Percentiles rank a stretch among this genome's conserved stretches.
Evolutionary conservation across 1,140 invertebrate genomes (phyloP).

Genomic region (Gryllus bimaculatus): DNA sequence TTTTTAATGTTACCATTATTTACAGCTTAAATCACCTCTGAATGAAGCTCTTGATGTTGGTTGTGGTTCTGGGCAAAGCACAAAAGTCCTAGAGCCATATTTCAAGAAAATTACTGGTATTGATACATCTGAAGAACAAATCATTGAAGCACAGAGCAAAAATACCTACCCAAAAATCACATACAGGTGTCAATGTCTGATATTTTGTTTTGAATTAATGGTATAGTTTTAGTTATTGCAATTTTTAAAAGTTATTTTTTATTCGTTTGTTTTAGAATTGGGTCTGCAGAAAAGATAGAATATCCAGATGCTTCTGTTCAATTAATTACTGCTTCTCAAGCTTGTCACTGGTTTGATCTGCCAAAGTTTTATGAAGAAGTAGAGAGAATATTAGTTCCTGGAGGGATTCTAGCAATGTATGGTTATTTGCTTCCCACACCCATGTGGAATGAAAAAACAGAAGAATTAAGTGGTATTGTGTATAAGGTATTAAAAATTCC

Average conservation of each 20-base stretch:
- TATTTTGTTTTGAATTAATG: neutral
- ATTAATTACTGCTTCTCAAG: conserved; percentile 34
- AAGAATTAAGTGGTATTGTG: conserved; percentile 20
- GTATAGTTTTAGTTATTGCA: neutral
- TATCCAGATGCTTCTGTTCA: conserved; percentile 31
- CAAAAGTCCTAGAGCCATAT: conserved; percentile 31
- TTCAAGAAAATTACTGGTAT: conserved; percentile 36
- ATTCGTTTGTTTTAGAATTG: conserved; percentile 27
- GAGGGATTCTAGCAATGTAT: conserved; percentile 36
- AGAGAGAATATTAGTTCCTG: conserved; percentile 32
- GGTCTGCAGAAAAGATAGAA: conserved; percentile 32
- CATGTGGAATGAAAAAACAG: conserved; percentile 8
- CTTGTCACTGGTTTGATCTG: conserved; percentile 41
- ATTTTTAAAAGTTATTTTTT: neutral
- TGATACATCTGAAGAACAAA: conserved; percentile 34
- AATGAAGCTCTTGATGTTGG: conserved; percentile 35
- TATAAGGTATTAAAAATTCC: conserved; percentile 17
- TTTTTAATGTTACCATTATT: neutral
- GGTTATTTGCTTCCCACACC: conserved; percentile 29
- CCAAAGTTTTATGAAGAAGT: conserved; percentile 38
- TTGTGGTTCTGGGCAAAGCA: conserved; percentile 43
- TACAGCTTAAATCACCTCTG: conserved; percentile 24
- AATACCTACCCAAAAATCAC: conserved; percentile 28
- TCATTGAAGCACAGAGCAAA: conserved; percentile 30
- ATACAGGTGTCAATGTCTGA: conserved; percentile 24